These are phyloP conservation scores for Ptiloglossa arizonensis DNA, from an alignment of 1,140 invertebrate species.

Conservation along the genomic window DNA sequence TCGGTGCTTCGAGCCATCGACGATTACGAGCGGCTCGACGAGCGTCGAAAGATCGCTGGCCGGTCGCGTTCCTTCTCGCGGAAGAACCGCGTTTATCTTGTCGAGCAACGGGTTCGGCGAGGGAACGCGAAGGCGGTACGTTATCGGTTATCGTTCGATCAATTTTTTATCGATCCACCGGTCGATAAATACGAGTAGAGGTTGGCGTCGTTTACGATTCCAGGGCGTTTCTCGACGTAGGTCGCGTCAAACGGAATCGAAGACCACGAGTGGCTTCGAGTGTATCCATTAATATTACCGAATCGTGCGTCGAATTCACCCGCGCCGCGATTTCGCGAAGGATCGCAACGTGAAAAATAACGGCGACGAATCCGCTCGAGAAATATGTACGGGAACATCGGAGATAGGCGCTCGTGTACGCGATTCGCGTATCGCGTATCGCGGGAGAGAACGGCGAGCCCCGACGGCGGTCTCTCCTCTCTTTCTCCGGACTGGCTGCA, in stretches of 20 bases:
- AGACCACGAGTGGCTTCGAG: constrained; percentile 7
- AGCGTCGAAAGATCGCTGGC: no score
- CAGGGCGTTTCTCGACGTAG: not conserved
- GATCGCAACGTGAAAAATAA: constrained; percentile 55
- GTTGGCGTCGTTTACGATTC: not conserved
- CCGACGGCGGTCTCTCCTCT: constrained; percentile 43
- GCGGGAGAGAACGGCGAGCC: constrained; percentile 35
- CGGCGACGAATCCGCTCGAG: constrained; percentile 38
- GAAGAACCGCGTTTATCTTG: constrained; percentile 1
- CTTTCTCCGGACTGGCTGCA: constrained; percentile 42
- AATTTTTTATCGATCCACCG: constrained; percentile 24
- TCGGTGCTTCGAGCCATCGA: no score
- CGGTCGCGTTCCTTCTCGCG: not conserved
- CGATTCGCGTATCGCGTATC: constrained; percentile 39
- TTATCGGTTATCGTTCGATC: constrained; percentile 9
- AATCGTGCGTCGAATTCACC: constrained; percentile 42
- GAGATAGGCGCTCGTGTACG: not conserved
- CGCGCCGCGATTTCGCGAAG: constrained; percentile 9
- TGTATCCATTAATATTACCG: constrained; percentile 38
- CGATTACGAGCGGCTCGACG: no score
- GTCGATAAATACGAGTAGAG: constrained; percentile 11
- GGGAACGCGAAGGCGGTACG: not conserved
- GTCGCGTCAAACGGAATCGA: constrained; percentile 24
- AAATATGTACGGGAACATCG: constrained; percentile 34
- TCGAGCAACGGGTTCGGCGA: not conserved